phyloP scores from a whole-genome alignment of 1,140 invertebrate genomes.

The Solen grandis region DNA sequence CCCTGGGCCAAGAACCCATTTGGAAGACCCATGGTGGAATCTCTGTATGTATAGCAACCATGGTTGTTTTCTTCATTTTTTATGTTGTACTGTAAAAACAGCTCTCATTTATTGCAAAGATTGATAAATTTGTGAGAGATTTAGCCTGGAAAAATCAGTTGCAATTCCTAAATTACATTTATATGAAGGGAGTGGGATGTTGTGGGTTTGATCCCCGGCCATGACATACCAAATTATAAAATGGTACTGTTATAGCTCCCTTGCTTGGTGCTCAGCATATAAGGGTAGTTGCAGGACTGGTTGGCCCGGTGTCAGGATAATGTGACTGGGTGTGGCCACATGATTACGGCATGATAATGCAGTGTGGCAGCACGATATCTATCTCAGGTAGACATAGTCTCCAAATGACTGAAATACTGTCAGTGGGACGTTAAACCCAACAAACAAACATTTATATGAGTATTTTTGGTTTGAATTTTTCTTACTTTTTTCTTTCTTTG shows the following conservation, averaged over 20 bases:
- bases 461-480: neutral
- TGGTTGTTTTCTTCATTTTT: neutral
- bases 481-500: too few relatives aligned
- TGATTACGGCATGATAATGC: neutral
- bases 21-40: constrained; percentile 91
- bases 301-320: neutral
- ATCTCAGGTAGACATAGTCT: too few relatives aligned
- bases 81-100: neutral
- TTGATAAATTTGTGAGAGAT: too few relatives aligned
- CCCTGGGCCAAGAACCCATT: constrained; percentile 92
- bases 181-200: neutral
- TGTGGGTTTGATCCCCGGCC: neutral
- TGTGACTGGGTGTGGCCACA: neutral
- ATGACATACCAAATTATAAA: neutral
- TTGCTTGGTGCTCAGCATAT: neutral
- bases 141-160: too few relatives aligned
- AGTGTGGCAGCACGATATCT: neutral
- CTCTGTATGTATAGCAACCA: constrained; percentile 85
- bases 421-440: too few relatives aligned
- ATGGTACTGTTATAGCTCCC: neutral
- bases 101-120: too few relatives aligned
- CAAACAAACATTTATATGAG: neutral
- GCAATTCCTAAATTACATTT: too few relatives aligned
- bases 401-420: too few relatives aligned
- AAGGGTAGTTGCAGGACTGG: neutral